Percentiles rank a stretch among this genome's conserved stretches.
phyloP scores from a whole-genome alignment of 1,140 invertebrate genomes.

The Andricus grossulariae region DNA sequence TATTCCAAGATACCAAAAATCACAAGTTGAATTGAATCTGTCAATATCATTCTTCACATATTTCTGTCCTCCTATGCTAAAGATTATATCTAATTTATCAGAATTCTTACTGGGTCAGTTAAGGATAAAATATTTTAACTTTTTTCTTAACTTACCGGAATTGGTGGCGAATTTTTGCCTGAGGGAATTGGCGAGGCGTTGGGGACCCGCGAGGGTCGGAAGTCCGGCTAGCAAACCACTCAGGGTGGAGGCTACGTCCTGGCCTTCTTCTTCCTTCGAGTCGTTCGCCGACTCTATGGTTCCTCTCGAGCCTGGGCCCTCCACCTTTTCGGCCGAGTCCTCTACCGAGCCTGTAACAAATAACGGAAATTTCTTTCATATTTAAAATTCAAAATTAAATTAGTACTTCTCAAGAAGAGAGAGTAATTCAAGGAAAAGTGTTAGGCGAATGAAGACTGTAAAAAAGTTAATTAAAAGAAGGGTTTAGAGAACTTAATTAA shows the following conservation, averaged over 20 bases:
- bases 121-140: constrained; percentile 33
- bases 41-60: no score
- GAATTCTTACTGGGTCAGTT: background rate
- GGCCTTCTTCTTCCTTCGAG: constrained; percentile 67
- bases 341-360: constrained; percentile 66
- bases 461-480: no score
- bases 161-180: constrained; percentile 71
- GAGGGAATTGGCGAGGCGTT: constrained; percentile 73
- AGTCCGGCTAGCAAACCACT: constrained; percentile 71
- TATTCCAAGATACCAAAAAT: no score
- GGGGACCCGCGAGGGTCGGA: constrained; percentile 72
- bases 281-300: constrained; percentile 72
- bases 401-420: no score
- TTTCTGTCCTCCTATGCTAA: no score
- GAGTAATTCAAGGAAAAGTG: no score
- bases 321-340: constrained; percentile 74
- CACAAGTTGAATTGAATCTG: no score
- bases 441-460: no score
- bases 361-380: background rate
- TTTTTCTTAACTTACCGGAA: constrained; percentile 68
- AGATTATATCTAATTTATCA: no score
- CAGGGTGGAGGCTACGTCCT: constrained; percentile 70
- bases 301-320: constrained; percentile 72
- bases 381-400: background rate
- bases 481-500: no score